Percentiles rank a stretch among this genome's conserved stretches.
Conservation (phyloP, 2,888 invertebrate species). For the Acanthococcus lagerstroemiae region DNA sequence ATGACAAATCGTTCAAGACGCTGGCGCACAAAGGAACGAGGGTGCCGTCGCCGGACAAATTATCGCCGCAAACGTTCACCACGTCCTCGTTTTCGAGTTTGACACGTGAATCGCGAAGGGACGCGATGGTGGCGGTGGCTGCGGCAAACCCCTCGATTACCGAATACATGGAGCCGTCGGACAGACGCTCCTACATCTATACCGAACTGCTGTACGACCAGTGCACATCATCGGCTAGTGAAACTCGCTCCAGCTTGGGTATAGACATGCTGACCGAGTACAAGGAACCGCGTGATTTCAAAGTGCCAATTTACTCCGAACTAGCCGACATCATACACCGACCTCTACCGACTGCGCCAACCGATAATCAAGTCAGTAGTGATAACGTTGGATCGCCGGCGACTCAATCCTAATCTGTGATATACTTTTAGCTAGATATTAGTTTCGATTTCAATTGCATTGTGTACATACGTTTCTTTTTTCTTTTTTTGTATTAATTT, state of each 20-base stretch:
- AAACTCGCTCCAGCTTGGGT: not conserved
- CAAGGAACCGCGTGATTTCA: constrained; percentile 7
- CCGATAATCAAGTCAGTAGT: constrained; percentile 15
- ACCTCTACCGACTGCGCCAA: constrained; percentile 20
- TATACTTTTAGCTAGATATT: constrained; percentile 5
- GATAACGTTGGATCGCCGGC: constrained; percentile 9
- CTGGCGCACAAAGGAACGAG: constrained; percentile 46
- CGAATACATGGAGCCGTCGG: constrained; percentile 46
- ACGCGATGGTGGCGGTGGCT: constrained; percentile 1
- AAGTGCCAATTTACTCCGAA: constrained; percentile 52
- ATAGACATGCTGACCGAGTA: not conserved
- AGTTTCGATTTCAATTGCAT: too few relatives aligned
- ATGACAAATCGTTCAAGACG: constrained; percentile 40
- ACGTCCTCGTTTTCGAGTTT: constrained; percentile 9
- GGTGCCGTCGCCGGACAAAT: constrained; percentile 50
- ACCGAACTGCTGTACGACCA: constrained; percentile 37
- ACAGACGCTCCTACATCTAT: constrained; percentile 34
- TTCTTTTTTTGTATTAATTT: not conserved
- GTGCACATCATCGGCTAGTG: constrained; percentile 37
- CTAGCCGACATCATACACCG: constrained; percentile 45
- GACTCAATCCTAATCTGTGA: constrained; percentile 9
- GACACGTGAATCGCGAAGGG: not conserved
- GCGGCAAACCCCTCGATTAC: constrained; percentile 32
- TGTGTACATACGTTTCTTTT: not conserved
- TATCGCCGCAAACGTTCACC: constrained; percentile 42